These are phyloP conservation scores for cattle (Bos taurus) DNA, from an alignment of 2,113 vertebrate genomes.

Conservation along the genomic window DNA sequence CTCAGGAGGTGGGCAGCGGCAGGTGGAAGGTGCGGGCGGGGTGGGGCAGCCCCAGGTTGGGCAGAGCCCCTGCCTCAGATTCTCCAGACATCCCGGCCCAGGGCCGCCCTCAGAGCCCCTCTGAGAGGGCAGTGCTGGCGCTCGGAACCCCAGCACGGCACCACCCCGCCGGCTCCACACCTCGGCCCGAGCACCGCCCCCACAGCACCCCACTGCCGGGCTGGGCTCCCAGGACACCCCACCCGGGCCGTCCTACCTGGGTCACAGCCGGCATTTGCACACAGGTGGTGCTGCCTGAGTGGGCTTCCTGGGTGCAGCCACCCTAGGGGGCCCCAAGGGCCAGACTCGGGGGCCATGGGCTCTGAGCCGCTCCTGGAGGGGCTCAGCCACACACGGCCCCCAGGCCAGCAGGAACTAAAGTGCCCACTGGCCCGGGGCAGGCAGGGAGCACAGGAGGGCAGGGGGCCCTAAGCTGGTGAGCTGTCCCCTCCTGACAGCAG, in stretches of 20 bases:
- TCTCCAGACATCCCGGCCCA: fast-evolving
- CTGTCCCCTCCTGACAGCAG: background rate
- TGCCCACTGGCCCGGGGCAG: background rate
- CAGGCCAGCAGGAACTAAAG: background rate
- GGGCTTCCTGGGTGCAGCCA: background rate
- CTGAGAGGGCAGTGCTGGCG: background rate
- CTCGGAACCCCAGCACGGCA: background rate
- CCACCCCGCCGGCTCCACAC: background rate
- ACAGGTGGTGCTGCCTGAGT: slow-evolving; percentile 28
- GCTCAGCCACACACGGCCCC: background rate
- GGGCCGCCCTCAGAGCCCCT: background rate
- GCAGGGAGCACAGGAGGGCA: background rate
- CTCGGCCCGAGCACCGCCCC: background rate
- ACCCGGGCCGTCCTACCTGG: background rate
- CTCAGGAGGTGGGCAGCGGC: background rate
- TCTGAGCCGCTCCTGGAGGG: fast-evolving
- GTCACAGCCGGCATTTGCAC: slow-evolving; percentile 19
- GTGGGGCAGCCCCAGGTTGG: fast-evolving
- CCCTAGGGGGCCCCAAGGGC: background rate
- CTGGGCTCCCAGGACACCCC: background rate
- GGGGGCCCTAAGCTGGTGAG: fast-evolving
- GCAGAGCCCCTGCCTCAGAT: background rate
- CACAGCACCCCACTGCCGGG: background rate
- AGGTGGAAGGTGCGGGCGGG: background rate
- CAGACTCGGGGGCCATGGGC: background rate